These are phyloP conservation scores for Xenopus borealis DNA, from an alignment of 2,113 vertebrate genomes.

Conservation along the genomic window DNA sequence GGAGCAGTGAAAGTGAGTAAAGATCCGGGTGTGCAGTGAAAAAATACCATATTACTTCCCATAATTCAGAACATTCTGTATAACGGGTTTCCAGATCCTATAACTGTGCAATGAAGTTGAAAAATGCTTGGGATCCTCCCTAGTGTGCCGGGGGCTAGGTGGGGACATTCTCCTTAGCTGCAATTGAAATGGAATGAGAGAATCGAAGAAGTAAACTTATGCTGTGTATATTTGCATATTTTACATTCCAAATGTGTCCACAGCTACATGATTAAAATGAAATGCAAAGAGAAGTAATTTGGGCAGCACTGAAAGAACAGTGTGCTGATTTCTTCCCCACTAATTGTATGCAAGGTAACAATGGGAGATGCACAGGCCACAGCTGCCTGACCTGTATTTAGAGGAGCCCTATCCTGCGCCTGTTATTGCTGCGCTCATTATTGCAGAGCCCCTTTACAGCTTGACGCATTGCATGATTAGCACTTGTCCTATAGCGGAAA, in stretches of 20 bases:
- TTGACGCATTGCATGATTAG: neutral
- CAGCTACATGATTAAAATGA: neutral
- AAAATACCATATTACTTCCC: no score
- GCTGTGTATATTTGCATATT: neutral
- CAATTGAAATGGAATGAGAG: no score
- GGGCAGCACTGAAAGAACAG: constrained; percentile 4
- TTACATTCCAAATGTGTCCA: neutral
- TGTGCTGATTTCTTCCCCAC: neutral
- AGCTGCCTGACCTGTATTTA: constrained; percentile 19
- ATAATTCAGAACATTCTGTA: no score
- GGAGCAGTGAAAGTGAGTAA: no score
- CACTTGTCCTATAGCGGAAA: neutral
- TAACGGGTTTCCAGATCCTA: no score
- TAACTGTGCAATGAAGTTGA: no score
- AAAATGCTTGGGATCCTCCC: no score
- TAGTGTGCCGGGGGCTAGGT: no score
- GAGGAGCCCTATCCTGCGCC: neutral
- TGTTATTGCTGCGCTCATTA: neutral
- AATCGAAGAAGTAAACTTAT: no score
- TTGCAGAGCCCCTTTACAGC: neutral
- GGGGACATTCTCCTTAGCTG: no score
- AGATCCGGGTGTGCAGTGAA: no score
- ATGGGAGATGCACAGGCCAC: constrained; percentile 11
- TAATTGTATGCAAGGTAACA: constrained; percentile 16
- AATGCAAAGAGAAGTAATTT: constrained; percentile 10